Conservation (phyloP, 2,888 invertebrate genomes). For the Folsomia manolachei region DNA sequence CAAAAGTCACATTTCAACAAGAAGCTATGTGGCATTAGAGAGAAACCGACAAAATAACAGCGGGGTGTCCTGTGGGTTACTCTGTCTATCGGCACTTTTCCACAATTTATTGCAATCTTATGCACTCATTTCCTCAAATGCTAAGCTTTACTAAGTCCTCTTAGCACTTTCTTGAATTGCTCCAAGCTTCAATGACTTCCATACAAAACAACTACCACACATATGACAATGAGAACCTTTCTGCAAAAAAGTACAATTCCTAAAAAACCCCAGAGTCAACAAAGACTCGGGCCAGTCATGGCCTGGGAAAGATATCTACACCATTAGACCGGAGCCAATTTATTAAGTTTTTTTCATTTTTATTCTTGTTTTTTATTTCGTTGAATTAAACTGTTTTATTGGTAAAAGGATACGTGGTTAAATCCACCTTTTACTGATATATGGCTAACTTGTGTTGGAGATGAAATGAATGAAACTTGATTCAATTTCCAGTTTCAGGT, state of each 20-base stretch:
- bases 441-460: too few relatives aligned
- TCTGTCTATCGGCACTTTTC: constrained; percentile 31
- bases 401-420: constrained; percentile 3
- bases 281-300: too few relatives aligned
- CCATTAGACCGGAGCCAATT: constrained; percentile 24
- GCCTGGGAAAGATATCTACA: constrained; percentile 2
- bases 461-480: too few relatives aligned
- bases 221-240: background rate
- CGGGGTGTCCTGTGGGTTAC: constrained; percentile 44
- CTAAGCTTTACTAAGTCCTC: too few relatives aligned
- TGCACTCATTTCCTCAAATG: constrained; percentile 29
- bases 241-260: background rate
- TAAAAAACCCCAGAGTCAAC: too few relatives aligned
- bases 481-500: too few relatives aligned
- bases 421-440: too few relatives aligned
- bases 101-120: constrained; percentile 50
- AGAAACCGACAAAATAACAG: constrained; percentile 48
- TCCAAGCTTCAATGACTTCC: too few relatives aligned
- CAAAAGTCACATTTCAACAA: constrained; percentile 1
- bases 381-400: constrained; percentile 10
- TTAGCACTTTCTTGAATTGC: too few relatives aligned
- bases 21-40: background rate
- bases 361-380: constrained; percentile 5
- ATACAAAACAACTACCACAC: too few relatives aligned
- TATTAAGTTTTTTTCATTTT: constrained; percentile 19